A percentile compares a stretch with the other conserved stretches of the same genome.
Conservation (phyloP, 2,888 invertebrate genomes). For the Ennomos fuscantarius region DNA sequence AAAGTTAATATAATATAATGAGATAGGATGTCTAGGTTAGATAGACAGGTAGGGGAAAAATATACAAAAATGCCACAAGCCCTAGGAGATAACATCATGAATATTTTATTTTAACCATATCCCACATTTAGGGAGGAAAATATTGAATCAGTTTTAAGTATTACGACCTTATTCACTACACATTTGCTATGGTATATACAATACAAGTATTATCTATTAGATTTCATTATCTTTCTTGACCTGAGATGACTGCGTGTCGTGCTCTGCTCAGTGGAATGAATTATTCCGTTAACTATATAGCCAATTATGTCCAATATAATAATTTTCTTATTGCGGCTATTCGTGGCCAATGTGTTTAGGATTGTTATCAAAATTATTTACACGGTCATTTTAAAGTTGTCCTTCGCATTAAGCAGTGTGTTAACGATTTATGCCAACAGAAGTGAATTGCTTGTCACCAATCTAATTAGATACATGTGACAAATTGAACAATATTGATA, state of each 20-base stretch:
- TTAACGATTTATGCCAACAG: constrained; percentile 33
- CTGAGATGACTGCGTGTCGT: constrained; percentile 1
- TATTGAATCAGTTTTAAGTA: constrained; percentile 19
- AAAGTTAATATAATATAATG: no score
- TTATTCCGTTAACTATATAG: no score
- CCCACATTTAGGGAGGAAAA: constrained; percentile 32
- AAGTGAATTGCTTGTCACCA: constrained; percentile 23
- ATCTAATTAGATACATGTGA: constrained; percentile 22
- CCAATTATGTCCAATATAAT: no score
- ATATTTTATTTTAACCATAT: constrained; percentile 30
- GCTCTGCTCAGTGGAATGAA: no score
- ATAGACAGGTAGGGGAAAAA: no score
- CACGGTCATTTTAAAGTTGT: constrained; percentile 10
- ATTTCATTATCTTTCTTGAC: constrained; percentile 3
- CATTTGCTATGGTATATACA: not conserved
- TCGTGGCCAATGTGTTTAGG: constrained; percentile 14
- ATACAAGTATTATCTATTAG: constrained; percentile 4
- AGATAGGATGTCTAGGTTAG: no score
- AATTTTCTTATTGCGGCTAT: no score
- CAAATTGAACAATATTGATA: constrained; percentile 22
- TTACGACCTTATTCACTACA: constrained; percentile 5
- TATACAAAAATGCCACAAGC: not conserved
- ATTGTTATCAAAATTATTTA: constrained; percentile 20
- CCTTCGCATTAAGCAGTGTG: constrained; percentile 21
- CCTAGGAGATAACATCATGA: constrained; percentile 1